Conservation (phyloP, 1,140 invertebrate genomes). For the Drosophila subobscura region DNA sequence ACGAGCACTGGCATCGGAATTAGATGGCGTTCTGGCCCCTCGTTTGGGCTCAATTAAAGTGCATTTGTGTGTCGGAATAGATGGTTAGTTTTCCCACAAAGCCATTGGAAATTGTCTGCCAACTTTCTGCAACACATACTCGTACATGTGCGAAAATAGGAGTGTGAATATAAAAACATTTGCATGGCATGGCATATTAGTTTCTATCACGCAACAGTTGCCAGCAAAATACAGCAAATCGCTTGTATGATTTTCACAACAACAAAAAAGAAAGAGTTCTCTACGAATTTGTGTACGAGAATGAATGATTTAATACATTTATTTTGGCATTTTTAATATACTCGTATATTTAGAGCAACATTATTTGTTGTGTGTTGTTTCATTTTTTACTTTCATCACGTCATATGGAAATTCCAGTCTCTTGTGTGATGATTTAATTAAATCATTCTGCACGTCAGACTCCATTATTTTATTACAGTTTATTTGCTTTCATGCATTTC, state of each 20-base stretch:
- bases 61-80: conserved; percentile 51
- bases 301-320: background rate
- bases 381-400: background rate
- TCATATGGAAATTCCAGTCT: background rate
- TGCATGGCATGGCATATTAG: conserved; percentile 1
- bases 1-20: conserved; percentile 15
- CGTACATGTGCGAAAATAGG: background rate
- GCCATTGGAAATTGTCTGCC: conserved; percentile 31
- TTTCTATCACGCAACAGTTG: conserved; percentile 2
- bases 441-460: conserved; percentile 13
- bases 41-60: conserved; percentile 47
- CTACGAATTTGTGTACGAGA: too few species aligned
- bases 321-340: conserved; percentile 15
- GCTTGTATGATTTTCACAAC: background rate
- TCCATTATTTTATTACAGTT: conserved; percentile 7
- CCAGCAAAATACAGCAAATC: conserved; percentile 10
- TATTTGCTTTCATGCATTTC: conserved; percentile 13
- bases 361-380: background rate
- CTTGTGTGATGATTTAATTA: conserved; percentile 1
- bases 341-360: too few species aligned
- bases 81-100: conserved; percentile 21
- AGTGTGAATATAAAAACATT: background rate
- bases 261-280: too few species aligned
- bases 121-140: conserved; percentile 11
- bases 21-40: conserved; percentile 13